Conservation (phyloP, 2,888 invertebrate genomes). For the Platycheirus rosarum region DNA sequence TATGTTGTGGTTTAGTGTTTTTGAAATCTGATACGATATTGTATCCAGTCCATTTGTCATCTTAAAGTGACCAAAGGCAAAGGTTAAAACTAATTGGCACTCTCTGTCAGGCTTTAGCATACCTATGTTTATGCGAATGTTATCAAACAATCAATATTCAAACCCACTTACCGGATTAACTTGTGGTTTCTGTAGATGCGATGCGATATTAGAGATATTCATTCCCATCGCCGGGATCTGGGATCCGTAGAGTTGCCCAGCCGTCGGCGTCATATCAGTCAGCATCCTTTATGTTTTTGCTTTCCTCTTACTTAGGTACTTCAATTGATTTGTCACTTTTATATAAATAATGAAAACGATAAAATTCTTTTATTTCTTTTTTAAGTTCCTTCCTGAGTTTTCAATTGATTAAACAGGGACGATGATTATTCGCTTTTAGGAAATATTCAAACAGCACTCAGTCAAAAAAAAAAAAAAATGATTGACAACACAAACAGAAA, state of each 20-base stretch:
- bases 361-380: constrained; percentile 29
- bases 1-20: too few relatives aligned
- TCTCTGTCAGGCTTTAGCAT: too few relatives aligned
- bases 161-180: constrained; percentile 82
- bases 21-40: too few relatives aligned
- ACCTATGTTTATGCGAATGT: too few relatives aligned
- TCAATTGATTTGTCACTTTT: constrained; percentile 69
- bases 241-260: constrained; percentile 85
- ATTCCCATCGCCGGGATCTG: constrained; percentile 86
- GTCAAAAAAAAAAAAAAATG: constrained; percentile 67
- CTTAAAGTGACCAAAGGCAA: constrained; percentile 25
- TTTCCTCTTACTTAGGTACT: constrained; percentile 69
- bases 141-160: too few relatives aligned
- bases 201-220: constrained; percentile 83
- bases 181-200: constrained; percentile 83
- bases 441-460: constrained; percentile 38
- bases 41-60: background rate
- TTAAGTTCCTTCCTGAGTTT: constrained; percentile 49
- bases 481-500: constrained; percentile 64
- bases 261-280: constrained; percentile 86
- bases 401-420: constrained; percentile 67
- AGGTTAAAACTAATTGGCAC: constrained; percentile 39
- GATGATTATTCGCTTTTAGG: constrained; percentile 46
- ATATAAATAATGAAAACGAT: constrained; percentile 32
- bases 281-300: constrained; percentile 81